Conservation (phyloP, 2,888 invertebrate genomes). For the Conomelus anceps region DNA sequence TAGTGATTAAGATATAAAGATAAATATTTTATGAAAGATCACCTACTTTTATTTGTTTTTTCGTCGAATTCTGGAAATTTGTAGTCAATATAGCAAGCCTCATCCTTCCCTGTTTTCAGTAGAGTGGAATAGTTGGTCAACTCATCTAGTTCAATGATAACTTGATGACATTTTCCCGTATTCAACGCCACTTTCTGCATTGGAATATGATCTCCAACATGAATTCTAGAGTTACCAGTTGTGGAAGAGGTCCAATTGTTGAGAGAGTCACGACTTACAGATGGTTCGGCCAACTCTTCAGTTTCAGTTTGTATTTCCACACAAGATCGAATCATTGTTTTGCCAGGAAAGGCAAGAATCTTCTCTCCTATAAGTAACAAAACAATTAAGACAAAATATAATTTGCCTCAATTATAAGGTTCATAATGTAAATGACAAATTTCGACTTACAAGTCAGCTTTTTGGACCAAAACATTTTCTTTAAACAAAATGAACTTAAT, state of each 20-base stretch:
- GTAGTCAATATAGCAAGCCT: conserved; percentile 20
- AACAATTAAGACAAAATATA: too few species aligned
- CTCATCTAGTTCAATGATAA: background rate
- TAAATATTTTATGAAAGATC: background rate
- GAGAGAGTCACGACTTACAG: background rate
- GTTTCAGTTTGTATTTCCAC: background rate
- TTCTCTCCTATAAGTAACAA: conserved; percentile 1
- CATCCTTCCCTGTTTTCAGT: background rate
- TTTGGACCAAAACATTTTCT: too few species aligned
- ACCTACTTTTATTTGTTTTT: background rate
- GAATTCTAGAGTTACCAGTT: background rate
- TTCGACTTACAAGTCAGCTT: too few species aligned
- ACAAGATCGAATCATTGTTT: background rate
- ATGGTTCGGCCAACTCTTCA: background rate
- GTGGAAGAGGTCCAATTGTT: background rate
- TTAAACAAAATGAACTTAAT: too few species aligned
- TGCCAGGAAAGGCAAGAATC: background rate
- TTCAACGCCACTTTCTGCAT: too few species aligned
- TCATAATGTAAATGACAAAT: too few species aligned
- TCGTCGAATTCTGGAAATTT: conserved; percentile 15
- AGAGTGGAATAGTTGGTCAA: background rate
- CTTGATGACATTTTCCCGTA: background rate
- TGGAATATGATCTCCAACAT: background rate
- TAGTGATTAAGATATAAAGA: background rate
- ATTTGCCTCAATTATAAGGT: too few species aligned